These are phyloP conservation scores for Hanleya hanleyi DNA, from an alignment of 2,888 invertebrate species.

Conservation along the genomic window DNA sequence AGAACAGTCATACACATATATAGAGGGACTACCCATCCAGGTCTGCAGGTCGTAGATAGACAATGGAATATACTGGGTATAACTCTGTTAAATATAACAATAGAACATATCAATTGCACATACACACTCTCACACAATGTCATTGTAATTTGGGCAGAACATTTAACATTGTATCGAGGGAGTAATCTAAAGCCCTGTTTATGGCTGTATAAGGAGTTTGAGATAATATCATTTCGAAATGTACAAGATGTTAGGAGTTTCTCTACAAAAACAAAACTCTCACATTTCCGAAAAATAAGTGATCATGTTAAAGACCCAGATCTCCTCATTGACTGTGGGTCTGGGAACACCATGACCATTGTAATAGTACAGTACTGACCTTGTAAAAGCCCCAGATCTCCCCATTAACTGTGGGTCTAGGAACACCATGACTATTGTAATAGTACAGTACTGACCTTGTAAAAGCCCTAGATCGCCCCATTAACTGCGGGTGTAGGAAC, in stretches of 20 bases:
- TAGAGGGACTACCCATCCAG: constrained; percentile 99
- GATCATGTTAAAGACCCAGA: no score
- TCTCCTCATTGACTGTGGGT: constrained; percentile 98
- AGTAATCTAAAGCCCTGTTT: no score
- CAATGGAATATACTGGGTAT: constrained; percentile 99
- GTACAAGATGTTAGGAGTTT: no score
- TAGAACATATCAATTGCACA: no score
- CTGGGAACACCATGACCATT: constrained; percentile 99
- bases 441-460: constrained; percentile 99
- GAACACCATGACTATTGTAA: constrained; percentile 99
- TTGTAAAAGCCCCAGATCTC: no score
- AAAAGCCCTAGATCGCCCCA: constrained; percentile 98
- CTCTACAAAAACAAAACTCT: no score
- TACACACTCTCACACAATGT: no score
- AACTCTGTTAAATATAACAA: constrained; percentile 80
- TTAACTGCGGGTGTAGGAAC: constrained; percentile 98
- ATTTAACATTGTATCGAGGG: no score
- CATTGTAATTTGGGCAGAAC: no score
- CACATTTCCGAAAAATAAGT: no score
- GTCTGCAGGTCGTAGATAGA: constrained; percentile 98
- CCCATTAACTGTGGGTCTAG: constrained; percentile 97
- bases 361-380: constrained; percentile 99
- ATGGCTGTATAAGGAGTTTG: no score
- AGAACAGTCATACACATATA: constrained; percentile 99
- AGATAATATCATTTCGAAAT: no score